Conservation (phyloP, 2,888 invertebrate species). For the Criorhina ranunculi region DNA sequence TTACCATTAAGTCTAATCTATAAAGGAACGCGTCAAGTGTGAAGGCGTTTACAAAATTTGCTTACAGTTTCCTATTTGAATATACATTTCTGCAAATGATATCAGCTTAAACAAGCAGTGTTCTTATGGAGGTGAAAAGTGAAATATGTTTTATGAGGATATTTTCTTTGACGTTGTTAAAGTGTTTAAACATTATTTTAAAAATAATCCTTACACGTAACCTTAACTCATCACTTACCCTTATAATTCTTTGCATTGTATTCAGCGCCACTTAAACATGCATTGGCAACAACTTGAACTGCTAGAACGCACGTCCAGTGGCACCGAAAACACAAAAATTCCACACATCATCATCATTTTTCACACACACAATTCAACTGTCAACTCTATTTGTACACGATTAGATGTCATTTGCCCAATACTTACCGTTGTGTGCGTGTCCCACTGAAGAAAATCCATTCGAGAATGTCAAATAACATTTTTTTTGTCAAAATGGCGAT, state of each 20-base stretch:
- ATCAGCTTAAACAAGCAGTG: too few relatives aligned
- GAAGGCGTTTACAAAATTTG: too few relatives aligned
- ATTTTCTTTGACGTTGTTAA: too few relatives aligned
- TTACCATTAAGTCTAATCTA: too few relatives aligned
- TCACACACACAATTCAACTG: constrained; percentile 15
- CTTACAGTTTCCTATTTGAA: too few relatives aligned
- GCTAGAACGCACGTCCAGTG: constrained; percentile 27
- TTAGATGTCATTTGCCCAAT: constrained; percentile 70
- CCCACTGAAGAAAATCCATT: constrained; percentile 74
- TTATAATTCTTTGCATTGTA: neutral
- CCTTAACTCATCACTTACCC: constrained; percentile 2
- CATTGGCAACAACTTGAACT: constrained; percentile 29
- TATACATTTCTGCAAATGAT: too few relatives aligned
- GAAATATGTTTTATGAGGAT: too few relatives aligned
- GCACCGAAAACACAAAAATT: constrained; percentile 58
- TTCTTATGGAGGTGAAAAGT: too few relatives aligned
- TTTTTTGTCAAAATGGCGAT: constrained; percentile 79
- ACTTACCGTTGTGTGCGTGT: constrained; percentile 25
- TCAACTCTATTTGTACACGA: constrained; percentile 39
- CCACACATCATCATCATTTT: constrained; percentile 70
- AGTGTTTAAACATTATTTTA: too few relatives aligned
- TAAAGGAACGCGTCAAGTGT: too few relatives aligned
- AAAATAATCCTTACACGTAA: neutral
- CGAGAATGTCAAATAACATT: constrained; percentile 75
- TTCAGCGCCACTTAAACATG: constrained; percentile 17